These are phyloP conservation scores for Apistogramma diplotaenia DNA, from an alignment of 2,113 vertebrate species.

Conservation along the genomic window DNA sequence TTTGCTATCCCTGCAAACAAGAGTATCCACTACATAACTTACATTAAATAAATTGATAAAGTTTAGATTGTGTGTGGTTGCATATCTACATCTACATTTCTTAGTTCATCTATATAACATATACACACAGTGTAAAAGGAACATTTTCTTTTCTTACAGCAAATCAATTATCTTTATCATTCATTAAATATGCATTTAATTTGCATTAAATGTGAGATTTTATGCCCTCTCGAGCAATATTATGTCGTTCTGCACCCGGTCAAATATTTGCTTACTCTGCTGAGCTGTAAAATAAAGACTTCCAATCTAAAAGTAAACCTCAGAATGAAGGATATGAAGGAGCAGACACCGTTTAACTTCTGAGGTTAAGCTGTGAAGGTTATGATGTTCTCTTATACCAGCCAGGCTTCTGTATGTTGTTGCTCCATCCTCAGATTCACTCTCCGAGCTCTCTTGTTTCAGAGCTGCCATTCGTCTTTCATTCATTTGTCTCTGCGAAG, in stretches of 20 bases:
- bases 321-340: neutral
- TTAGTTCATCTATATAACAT: neutral
- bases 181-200: neutral
- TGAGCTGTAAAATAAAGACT: conserved; percentile 38
- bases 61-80: neutral
- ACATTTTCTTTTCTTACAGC: neutral
- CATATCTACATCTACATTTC: neutral
- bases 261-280: conserved; percentile 14
- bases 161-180: neutral
- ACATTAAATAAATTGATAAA: neutral
- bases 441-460: conserved; percentile 73
- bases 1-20: no score
- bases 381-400: conserved; percentile 66
- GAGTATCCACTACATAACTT: no score
- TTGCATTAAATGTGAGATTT: neutral
- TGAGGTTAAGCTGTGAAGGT: neutral
- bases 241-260: neutral
- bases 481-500: conserved; percentile 78
- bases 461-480: conserved; percentile 77
- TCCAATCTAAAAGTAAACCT: conserved; percentile 15
- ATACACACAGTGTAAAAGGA: neutral
- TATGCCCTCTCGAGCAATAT: neutral
- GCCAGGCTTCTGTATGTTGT: conserved; percentile 66
- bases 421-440: conserved; percentile 82
- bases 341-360: neutral